Conservation (phyloP, 2,113 vertebrate genomes). For the Gavialis gangeticus region DNA sequence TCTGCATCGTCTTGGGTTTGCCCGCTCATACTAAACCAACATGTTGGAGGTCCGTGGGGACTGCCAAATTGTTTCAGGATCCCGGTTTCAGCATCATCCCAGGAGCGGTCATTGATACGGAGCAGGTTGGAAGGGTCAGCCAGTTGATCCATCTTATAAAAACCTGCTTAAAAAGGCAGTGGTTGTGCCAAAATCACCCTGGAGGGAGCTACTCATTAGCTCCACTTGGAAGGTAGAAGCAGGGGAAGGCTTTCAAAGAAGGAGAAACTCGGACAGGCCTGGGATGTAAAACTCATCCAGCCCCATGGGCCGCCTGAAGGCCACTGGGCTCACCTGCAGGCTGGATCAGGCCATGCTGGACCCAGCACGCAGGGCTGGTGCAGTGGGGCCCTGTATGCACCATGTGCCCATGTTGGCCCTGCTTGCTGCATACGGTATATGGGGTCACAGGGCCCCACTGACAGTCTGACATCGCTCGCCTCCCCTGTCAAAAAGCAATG, state of each 20-base stretch:
- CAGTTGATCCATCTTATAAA: background rate
- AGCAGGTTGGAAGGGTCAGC: background rate
- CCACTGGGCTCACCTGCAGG: no score
- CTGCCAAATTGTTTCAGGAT: background rate
- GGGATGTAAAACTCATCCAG: no score
- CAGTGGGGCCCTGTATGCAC: no score
- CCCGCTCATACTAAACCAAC: background rate
- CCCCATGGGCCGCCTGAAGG: no score
- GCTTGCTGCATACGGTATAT: no score
- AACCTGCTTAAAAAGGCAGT: background rate
- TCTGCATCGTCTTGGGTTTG: background rate
- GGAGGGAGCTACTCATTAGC: conserved; percentile 56
- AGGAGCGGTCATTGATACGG: background rate
- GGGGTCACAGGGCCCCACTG: no score
- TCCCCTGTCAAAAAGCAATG: background rate
- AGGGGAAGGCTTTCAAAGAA: conserved; percentile 46
- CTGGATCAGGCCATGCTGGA: no score
- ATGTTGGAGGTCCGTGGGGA: background rate
- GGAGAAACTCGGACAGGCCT: background rate
- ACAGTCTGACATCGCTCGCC: no score
- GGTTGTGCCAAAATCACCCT: conserved; percentile 61
- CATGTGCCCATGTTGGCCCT: no score
- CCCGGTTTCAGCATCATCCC: background rate
- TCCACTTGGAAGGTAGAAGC: conserved; percentile 42
- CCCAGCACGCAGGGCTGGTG: no score